Evolutionary conservation across 2,113 vertebrate species (phyloP), one percentile per base, ranked within the genome.

Genomic region (Alligator mississippiensis): DNA sequence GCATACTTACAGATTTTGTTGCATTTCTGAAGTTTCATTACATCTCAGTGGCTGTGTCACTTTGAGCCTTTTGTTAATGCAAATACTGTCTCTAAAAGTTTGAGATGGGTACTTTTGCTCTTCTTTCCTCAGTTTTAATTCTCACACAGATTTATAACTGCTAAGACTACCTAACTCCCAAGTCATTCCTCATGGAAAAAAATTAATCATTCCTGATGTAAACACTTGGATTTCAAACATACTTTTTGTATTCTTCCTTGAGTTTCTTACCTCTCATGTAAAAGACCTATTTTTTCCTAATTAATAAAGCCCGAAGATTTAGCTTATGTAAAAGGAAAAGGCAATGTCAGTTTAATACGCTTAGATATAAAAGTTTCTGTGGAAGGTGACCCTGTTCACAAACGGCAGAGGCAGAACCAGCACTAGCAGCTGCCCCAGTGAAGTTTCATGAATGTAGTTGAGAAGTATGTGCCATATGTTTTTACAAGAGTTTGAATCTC

Each of bases 171-270:
- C 92, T 96, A 95, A 86, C 93, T 96, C 82, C 72, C 66, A 94
- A 95, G 94, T 92, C 85, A 86, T 97, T 97, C 89, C 68, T 97
- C 88, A 85, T 96, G 97, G 98, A 97, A 98, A 98, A 98, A 97
- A 97, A 95, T 97, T 96, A 98, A 98, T 97, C 96, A 97, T 96
- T 97, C 92, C 84, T 91, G 92, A 88, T 97, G 91, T 96, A 96
- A 97, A 95, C 96, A 92, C 90, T 96, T 89, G 97, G 96, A 98
- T 98, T 97, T 98, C 96, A 98, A 98, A 97, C 96, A 97, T 90
- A 97, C 95, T 92, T 76, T 88, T 95, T 79, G 87, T 97, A 87
- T 95, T 92, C 92, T 95, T 97, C 83, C 89, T 76, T 91, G 86
- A 30, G 72, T 90, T 96, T 93, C 77, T 47, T 47, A 90, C 84